Percentiles rank a stretch among this genome's conserved stretches.
These are phyloP conservation scores for Cephus spinipes DNA, from an alignment of 2,888 invertebrate genomes.

Conservation along the genomic window DNA sequence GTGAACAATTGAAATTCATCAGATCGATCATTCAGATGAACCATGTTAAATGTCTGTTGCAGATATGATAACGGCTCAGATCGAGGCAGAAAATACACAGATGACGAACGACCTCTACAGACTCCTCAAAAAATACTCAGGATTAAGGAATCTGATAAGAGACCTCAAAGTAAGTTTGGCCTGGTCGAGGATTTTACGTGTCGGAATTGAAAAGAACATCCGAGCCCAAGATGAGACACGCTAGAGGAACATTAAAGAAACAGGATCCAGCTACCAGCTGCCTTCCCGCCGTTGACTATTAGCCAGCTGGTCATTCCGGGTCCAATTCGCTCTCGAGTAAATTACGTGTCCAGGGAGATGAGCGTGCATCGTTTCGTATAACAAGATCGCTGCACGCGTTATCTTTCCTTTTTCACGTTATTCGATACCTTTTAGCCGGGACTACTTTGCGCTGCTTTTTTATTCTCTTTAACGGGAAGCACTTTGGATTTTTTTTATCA, in stretches of 20 bases:
- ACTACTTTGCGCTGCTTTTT: too few species aligned
- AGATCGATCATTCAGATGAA: neutral
- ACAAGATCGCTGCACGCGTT: too few species aligned
- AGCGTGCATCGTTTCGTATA: neutral
- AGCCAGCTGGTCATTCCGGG: neutral
- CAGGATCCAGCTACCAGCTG: constrained; percentile 2
- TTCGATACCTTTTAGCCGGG: too few species aligned
- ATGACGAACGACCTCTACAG: constrained; percentile 94
- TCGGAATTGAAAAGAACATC: too few species aligned
- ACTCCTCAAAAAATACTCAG: constrained; percentile 91
- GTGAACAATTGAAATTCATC: too few species aligned
- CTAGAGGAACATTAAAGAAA: constrained; percentile 15
- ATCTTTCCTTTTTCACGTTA: too few species aligned
- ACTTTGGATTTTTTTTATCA: too few species aligned
- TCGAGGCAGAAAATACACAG: constrained; percentile 93
- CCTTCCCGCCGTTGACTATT: neutral
- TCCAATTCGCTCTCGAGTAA: constrained; percentile 28
- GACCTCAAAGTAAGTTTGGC: constrained; percentile 79
- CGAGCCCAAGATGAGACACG: too few species aligned
- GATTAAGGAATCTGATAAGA: constrained; percentile 87
- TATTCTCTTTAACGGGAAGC: too few species aligned
- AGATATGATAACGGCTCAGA: constrained; percentile 94
- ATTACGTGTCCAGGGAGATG: constrained; percentile 23
- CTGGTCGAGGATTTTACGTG: too few species aligned
- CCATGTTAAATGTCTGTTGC: constrained; percentile 56